phyloP scores from a whole-genome alignment of 2,888 invertebrate species.

The Oconnorella tubifera region DNA sequence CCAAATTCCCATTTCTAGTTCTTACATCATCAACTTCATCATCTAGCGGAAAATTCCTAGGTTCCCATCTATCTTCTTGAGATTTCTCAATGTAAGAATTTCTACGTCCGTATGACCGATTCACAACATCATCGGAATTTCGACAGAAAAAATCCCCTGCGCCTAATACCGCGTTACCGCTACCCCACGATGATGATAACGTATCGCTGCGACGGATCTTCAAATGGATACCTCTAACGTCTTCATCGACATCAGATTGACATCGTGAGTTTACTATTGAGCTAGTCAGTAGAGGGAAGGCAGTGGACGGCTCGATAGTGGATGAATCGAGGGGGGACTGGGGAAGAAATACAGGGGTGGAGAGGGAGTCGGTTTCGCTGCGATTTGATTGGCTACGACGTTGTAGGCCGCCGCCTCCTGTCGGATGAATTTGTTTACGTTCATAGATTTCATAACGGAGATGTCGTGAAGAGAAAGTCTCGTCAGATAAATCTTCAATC shows the following conservation, averaged over 20 bases:
- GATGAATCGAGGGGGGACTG: slow-evolving; percentile 15
- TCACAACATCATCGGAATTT: too few species aligned
- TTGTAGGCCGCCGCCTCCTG: slow-evolving; percentile 35
- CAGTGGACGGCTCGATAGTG: slow-evolving; percentile 2
- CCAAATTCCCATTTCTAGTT: background rate
- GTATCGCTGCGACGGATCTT: background rate
- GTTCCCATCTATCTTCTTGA: slow-evolving; percentile 35
- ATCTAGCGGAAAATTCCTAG: slow-evolving; percentile 44
- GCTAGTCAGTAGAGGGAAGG: background rate
- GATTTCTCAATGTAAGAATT: too few species aligned
- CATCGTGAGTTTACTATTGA: background rate
- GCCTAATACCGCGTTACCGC: background rate
- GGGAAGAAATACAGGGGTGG: background rate
- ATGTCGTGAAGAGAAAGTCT: slow-evolving; percentile 70
- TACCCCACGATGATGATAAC: background rate
- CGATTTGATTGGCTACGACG: slow-evolving; percentile 38
- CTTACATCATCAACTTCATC: slow-evolving; percentile 27
- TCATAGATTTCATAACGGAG: slow-evolving; percentile 75
- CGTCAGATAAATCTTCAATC: slow-evolving; percentile 77
- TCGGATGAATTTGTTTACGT: slow-evolving; percentile 60
- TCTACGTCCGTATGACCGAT: too few species aligned
- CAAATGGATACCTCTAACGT: background rate
- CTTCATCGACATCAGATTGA: background rate
- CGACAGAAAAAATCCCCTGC: background rate
- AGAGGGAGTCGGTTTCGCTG: slow-evolving; percentile 37